These are phyloP conservation scores for Noctua fimbriata DNA, from an alignment of 2,888 invertebrate species.

Conservation along the genomic window DNA sequence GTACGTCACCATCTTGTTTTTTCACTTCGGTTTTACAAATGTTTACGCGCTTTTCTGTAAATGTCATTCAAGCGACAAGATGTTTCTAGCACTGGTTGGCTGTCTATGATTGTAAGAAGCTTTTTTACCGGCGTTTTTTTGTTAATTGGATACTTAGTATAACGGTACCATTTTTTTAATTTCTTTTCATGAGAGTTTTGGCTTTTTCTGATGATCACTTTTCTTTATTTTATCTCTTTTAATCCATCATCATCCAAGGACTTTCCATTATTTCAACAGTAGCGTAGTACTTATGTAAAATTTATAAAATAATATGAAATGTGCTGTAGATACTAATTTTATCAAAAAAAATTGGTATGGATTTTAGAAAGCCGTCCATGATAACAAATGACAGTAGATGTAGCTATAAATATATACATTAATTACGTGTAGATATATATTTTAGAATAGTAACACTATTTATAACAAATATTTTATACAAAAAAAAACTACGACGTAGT, in stretches of 20 bases:
- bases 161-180: neutral
- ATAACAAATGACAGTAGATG: neutral
- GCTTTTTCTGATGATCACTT: neutral
- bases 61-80: neutral
- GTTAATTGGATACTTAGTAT: neutral
- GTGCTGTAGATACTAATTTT: neutral
- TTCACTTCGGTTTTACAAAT: neutral
- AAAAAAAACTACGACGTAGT: neutral
- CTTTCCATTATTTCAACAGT: neutral
- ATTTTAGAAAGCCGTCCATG: neutral
- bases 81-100: neutral
- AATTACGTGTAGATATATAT: neutral
- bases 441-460: neutral
- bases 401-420: neutral
- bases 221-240: neutral
- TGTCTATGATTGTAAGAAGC: neutral
- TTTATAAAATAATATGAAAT: conserved; percentile 2
- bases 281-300: neutral
- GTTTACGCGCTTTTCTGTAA: neutral
- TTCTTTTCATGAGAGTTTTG: neutral
- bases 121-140: neutral
- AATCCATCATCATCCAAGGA: neutral
- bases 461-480: neutral
- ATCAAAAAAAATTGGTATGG: neutral
- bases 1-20: neutral